Conservation (phyloP, 2,113 vertebrate species). For the Tapirus terrestris region DNA sequence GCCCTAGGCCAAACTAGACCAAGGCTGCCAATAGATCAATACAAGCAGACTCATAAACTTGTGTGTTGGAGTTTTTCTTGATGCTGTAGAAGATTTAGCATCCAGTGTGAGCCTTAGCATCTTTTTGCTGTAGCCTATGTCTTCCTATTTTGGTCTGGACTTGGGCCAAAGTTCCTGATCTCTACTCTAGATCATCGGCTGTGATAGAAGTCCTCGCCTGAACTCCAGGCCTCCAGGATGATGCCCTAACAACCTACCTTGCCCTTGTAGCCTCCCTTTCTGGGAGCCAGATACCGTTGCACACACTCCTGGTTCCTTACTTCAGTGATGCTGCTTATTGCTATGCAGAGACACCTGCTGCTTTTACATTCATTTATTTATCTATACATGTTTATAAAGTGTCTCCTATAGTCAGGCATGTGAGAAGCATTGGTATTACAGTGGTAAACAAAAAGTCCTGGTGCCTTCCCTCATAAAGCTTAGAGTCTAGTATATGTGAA, state of each 20-base stretch:
- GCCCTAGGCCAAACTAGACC: background rate
- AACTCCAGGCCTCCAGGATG: background rate
- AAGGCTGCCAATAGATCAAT: background rate
- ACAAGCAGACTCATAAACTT: background rate
- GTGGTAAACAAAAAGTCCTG: background rate
- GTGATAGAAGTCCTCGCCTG: background rate
- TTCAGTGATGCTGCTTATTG: background rate
- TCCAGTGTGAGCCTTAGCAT: background rate
- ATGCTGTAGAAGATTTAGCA: background rate
- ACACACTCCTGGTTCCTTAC: background rate
- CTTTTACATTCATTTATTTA: background rate
- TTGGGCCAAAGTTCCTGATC: background rate
- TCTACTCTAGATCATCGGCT: background rate
- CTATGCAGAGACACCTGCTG: background rate
- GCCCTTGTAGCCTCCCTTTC: background rate
- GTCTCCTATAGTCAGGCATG: background rate
- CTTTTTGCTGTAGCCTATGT: background rate
- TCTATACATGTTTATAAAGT: background rate
- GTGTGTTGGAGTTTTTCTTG: background rate
- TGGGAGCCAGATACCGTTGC: background rate
- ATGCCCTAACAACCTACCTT: background rate
- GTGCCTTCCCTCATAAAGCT: background rate
- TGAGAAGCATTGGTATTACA: background rate
- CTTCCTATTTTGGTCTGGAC: background rate
- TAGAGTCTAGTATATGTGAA: background rate